Evolutionary conservation across 2,888 invertebrate genomes (phyloP).

Genomic region (Rotaria magnacalcarata): DNA sequence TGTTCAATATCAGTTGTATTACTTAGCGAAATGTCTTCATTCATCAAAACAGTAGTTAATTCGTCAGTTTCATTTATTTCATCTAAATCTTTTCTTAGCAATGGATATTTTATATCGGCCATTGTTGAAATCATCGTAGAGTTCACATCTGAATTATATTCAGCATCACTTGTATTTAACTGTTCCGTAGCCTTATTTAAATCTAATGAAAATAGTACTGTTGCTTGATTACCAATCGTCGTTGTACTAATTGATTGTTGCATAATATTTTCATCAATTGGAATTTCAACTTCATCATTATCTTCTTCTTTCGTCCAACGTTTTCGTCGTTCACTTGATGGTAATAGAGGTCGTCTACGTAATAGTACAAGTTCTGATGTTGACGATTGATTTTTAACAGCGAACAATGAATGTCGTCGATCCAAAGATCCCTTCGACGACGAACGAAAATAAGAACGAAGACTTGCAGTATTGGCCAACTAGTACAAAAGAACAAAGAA

Average conservation of each 20-base stretch:
- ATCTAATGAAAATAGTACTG: background rate
- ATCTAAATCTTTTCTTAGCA: background rate
- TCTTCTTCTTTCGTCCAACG: background rate
- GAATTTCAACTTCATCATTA: constrained; percentile 12
- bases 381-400: background rate
- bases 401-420: background rate
- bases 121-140: background rate
- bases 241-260: background rate
- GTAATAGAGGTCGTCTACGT: background rate
- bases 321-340: background rate
- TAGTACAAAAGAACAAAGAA: background rate
- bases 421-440: background rate
- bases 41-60: background rate
- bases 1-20: background rate
- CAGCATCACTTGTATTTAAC: background rate
- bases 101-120: background rate
- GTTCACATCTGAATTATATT: background rate
- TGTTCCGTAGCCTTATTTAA: background rate
- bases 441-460: background rate
- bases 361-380: background rate
- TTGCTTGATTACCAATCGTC: background rate
- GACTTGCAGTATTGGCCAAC: background rate
- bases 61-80: background rate
- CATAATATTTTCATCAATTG: background rate
- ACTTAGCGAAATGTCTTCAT: background rate